Conservation (phyloP, 64 coral and sea anemone species). For the Trachythela sp. region DNA sequence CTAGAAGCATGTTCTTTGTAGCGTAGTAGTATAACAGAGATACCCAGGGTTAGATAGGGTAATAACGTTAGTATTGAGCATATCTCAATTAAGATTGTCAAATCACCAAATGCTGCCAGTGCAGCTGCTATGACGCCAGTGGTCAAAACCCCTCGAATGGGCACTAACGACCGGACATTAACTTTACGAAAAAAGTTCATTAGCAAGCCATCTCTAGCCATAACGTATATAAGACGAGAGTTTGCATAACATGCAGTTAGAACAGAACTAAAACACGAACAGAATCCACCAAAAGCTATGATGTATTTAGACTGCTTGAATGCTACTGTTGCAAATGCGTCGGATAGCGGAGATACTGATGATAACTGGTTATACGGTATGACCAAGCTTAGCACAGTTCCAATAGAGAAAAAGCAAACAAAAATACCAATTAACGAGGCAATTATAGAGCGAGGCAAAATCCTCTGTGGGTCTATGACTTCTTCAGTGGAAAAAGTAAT, state of each 20-base stretch:
- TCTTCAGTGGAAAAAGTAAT: constrained; percentile 7
- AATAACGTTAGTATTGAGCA: not conserved
- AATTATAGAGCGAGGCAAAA: not conserved
- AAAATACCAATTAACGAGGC: not conserved
- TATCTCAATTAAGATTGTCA: constrained; percentile 1
- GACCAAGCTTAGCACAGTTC: not conserved
- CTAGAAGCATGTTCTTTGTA: not conserved
- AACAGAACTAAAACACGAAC: constrained; percentile 7
- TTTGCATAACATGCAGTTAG: not conserved
- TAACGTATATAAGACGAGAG: not conserved
- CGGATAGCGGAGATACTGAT: not conserved
- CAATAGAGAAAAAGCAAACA: not conserved
- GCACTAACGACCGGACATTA: not conserved
- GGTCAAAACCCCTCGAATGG: not conserved
- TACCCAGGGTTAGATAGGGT: not conserved
- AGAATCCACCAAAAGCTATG: not conserved
- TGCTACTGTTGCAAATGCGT: not conserved
- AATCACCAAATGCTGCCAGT: not conserved
- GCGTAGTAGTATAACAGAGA: not conserved
- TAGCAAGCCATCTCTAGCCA: constrained; percentile 7
- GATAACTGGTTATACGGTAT: not conserved
- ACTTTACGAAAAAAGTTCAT: not conserved
- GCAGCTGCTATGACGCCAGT: not conserved
- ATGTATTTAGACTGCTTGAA: constrained; percentile 13
- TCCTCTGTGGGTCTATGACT: not conserved